phyloP scores from a whole-genome alignment of 2,888 invertebrate species.

The Alsophila aescularia region DNA sequence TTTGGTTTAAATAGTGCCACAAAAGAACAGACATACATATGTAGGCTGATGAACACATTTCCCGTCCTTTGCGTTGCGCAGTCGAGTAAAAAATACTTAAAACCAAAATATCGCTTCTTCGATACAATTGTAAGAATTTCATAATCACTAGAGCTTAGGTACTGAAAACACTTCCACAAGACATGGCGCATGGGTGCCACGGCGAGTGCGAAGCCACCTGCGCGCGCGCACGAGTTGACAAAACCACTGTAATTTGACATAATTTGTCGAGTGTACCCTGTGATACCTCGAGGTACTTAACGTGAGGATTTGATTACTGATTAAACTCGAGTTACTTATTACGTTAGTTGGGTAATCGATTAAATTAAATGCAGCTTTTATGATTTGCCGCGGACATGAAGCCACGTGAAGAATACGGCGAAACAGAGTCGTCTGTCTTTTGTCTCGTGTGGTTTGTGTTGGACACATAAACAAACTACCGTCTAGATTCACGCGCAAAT shows the following conservation, averaged over 20 bases:
- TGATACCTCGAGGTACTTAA: constrained; percentile 26
- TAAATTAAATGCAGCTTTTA: constrained; percentile 4
- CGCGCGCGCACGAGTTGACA: constrained; percentile 48
- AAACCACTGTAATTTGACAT: constrained; percentile 55
- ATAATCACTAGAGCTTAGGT: neutral
- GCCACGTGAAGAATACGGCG: neutral
- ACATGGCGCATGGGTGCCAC: constrained; percentile 36
- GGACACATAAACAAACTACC: too few species aligned
- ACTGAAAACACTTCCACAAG: neutral
- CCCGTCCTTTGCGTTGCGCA: too few species aligned
- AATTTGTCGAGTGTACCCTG: constrained; percentile 44
- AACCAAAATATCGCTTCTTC: too few species aligned
- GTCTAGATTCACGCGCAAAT: too few species aligned
- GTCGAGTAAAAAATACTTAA: too few species aligned
- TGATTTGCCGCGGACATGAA: constrained; percentile 1
- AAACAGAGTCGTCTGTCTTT: too few species aligned
- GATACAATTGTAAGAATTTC: too few species aligned
- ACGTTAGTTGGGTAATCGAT: constrained; percentile 14
- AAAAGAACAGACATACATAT: too few species aligned
- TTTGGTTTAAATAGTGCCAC: too few species aligned
- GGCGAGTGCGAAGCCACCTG: constrained; percentile 35
- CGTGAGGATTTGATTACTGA: constrained; percentile 12
- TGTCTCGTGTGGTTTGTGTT: too few species aligned
- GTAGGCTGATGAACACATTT: too few species aligned
- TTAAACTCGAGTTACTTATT: too few species aligned